phyloP scores from a whole-genome alignment of 2,113 vertebrate species.

The Leiothrix lutea region DNA sequence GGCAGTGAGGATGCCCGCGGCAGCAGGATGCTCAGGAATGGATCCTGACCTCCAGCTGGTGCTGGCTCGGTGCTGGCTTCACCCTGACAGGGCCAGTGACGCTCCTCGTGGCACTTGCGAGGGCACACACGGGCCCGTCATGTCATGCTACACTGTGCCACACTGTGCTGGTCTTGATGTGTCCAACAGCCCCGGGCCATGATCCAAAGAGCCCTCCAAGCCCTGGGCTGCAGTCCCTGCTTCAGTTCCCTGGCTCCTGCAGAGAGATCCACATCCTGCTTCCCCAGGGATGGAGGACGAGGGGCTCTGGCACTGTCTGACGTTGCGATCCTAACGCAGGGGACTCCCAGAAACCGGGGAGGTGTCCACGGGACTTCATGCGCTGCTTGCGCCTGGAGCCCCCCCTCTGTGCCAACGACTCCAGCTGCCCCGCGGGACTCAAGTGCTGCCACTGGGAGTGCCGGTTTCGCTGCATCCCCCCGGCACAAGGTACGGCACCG shows the following conservation, averaged over 20 bases:
- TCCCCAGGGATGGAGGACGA: background rate
- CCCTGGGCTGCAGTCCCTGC: background rate
- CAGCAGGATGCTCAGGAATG: background rate
- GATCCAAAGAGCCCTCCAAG: background rate
- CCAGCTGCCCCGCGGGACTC: background rate
- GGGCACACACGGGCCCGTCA: background rate
- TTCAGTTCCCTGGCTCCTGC: background rate
- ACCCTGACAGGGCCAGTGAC: background rate
- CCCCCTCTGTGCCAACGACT: background rate
- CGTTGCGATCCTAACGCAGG: background rate
- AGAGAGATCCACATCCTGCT: background rate
- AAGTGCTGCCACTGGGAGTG: conserved; percentile 37
- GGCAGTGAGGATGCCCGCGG: accelerated
- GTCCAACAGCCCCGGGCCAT: accelerated
- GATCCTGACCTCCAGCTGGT: background rate
- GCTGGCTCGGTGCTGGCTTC: background rate
- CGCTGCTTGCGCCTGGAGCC: background rate
- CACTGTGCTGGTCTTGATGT: background rate
- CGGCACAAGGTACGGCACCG: background rate
- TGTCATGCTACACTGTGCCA: background rate
- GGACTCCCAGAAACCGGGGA: background rate
- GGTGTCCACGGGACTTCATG: background rate
- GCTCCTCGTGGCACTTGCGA: accelerated
- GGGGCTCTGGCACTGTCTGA: background rate
- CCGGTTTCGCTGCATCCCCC: background rate